Conservation (phyloP, 2,888 invertebrate genomes). For the Chelonus formosanus region DNA sequence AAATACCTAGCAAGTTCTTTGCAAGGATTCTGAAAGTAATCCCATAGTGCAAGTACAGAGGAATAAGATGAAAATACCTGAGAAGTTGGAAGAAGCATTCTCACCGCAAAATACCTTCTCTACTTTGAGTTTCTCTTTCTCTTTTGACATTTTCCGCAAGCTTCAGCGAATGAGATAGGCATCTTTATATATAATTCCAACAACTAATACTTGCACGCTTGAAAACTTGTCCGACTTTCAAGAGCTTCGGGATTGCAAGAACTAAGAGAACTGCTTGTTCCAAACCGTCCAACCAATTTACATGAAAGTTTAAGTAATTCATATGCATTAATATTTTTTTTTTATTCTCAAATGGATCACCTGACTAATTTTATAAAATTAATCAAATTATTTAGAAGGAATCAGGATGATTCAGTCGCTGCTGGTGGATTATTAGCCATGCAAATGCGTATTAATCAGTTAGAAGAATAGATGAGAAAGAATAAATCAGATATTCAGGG, state of each 20-base stretch:
- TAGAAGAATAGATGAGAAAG: too few relatives aligned
- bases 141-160: constrained; percentile 16
- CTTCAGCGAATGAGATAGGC: constrained; percentile 57
- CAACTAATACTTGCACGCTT: constrained; percentile 36
- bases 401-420: too few relatives aligned
- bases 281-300: constrained; percentile 17
- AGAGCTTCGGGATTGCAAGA: constrained; percentile 15
- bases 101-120: constrained; percentile 37
- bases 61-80: constrained; percentile 65
- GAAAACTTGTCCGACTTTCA: constrained; percentile 26
- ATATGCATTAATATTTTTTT: constrained; percentile 9
- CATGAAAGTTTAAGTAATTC: constrained; percentile 7
- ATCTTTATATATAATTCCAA: constrained; percentile 60
- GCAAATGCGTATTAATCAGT: too few relatives aligned
- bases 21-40: constrained; percentile 59
- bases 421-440: too few relatives aligned
- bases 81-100: constrained; percentile 63
- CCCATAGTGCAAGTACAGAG: constrained; percentile 53
- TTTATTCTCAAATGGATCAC: too few relatives aligned
- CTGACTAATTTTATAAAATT: too few relatives aligned
- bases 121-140: constrained; percentile 29
- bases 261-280: constrained; percentile 16
- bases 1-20: constrained; percentile 55
- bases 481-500: too few relatives aligned
- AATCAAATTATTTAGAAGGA: too few relatives aligned